phyloP scores from a whole-genome alignment of 2,797 vertebrate genomes.

The Sylvilagus floridanus region DNA sequence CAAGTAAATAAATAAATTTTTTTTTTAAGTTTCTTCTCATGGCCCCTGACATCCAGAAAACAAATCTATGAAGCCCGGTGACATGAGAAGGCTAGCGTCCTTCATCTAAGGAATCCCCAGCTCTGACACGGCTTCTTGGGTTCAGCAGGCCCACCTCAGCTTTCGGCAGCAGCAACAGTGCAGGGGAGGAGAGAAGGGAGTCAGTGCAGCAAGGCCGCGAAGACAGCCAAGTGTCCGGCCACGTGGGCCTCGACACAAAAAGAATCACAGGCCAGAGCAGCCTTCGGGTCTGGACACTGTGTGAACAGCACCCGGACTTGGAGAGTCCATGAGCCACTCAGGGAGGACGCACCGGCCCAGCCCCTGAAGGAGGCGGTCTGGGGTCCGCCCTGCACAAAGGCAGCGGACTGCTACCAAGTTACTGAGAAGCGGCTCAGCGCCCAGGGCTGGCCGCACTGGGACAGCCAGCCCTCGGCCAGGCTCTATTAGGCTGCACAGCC shows the following conservation, averaged over 20 bases:
- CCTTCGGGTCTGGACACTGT: not conserved
- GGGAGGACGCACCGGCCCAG: not conserved
- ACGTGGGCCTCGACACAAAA: not conserved
- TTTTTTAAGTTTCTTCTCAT: too few species aligned
- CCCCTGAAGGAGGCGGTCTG: not conserved
- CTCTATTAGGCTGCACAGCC: not conserved
- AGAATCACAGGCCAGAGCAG: not conserved
- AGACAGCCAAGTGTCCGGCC: not conserved
- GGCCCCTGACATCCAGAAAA: conserved; percentile 5
- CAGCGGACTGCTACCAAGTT: too few species aligned
- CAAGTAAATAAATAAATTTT: too few species aligned
- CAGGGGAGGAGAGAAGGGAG: not conserved
- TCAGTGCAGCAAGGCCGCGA: not conserved
- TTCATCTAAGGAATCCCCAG: conserved; percentile 30
- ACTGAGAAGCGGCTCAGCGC: too few species aligned
- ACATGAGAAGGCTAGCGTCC: conserved; percentile 11
- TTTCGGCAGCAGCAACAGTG: not conserved
- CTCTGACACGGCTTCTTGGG: not conserved
- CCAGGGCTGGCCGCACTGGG: too few species aligned
- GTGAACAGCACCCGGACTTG: not conserved
- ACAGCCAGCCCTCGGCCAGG: not conserved
- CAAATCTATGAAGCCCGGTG: conserved; percentile 38
- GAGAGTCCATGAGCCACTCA: not conserved
- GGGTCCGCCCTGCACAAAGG: not conserved
- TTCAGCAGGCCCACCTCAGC: not conserved